A percentile compares a stretch with the other conserved stretches of the same genome.
Evolutionary conservation across 2,888 invertebrate species (phyloP).

Genomic region (Chymomyza fuscimana): DNA sequence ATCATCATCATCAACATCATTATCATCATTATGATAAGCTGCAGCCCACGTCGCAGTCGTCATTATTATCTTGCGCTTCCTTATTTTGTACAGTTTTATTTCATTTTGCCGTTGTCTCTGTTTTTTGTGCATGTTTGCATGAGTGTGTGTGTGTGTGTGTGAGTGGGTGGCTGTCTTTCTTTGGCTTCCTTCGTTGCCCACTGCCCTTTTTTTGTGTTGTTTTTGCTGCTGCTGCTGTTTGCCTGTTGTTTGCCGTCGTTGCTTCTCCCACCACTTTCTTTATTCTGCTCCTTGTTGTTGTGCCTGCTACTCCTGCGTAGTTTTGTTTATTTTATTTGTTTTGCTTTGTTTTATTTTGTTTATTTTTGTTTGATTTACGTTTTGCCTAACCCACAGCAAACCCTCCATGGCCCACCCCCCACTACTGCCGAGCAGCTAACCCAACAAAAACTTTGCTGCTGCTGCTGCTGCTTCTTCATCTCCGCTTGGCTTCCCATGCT

Average conservation of each 20-base stretch:
- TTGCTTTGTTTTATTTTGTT: conserved; percentile 69
- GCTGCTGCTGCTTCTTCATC: conserved; percentile 29
- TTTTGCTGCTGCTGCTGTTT: neutral
- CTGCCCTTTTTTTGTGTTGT: conserved; percentile 3
- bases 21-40: conserved; percentile 3
- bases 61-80: conserved; percentile 11
- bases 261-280: conserved; percentile 20
- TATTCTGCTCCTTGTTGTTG: conserved; percentile 32
- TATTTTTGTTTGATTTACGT: conserved; percentile 70
- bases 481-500: conserved; percentile 11
- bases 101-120: conserved; percentile 25
- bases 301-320: conserved; percentile 64
- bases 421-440: neutral
- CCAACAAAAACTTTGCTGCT: conserved; percentile 23
- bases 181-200: conserved; percentile 35
- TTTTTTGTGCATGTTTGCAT: conserved; percentile 16
- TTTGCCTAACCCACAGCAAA: conserved; percentile 29
- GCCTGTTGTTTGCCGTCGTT: neutral
- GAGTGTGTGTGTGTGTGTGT: conserved; percentile 33
- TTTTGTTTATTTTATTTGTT: conserved; percentile 73
- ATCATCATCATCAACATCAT: conserved; percentile 34
- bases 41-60: neutral
- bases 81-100: conserved; percentile 50
- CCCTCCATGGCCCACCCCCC: neutral
- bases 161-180: conserved; percentile 23